Percentiles rank a stretch among this genome's conserved stretches.
Evolutionary conservation across 2,797 vertebrate species (phyloP).

Genomic region (Hippoglossus hippoglossus): DNA sequence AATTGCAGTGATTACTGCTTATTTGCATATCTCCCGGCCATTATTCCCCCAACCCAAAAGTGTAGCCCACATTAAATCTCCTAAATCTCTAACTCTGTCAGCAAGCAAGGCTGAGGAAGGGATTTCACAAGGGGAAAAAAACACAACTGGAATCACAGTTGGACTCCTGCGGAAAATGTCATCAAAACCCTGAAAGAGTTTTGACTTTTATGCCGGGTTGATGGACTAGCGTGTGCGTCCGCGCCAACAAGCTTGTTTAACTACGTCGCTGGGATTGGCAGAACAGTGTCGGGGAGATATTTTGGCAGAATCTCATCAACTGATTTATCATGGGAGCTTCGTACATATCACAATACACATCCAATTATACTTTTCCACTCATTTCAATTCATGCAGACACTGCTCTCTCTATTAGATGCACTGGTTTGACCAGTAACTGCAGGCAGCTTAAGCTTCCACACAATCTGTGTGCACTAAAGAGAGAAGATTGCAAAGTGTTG

Average conservation of each 20-base stretch:
- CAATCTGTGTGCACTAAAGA: too few relatives aligned
- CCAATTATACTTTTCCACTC: too few relatives aligned
- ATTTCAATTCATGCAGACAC: too few relatives aligned
- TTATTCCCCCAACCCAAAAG: constrained; percentile 5
- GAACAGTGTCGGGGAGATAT: too few relatives aligned
- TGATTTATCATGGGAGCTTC: too few relatives aligned
- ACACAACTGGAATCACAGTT: constrained; percentile 10
- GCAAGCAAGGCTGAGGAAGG: constrained; percentile 6
- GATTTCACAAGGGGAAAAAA: constrained; percentile 11
- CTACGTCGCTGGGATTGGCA: too few relatives aligned
- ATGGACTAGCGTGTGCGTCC: constrained; percentile 2
- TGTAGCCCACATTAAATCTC: constrained; percentile 27
- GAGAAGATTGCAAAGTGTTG: too few relatives aligned
- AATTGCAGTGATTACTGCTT: constrained; percentile 30
- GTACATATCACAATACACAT: too few relatives aligned
- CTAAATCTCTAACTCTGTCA: constrained; percentile 22
- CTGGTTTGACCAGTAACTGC: too few relatives aligned
- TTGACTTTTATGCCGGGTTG: constrained; percentile 22
- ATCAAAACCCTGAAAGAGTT: constrained; percentile 25
- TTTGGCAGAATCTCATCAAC: too few relatives aligned
- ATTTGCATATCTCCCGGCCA: constrained; percentile 28
- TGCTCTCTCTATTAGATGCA: too few relatives aligned
- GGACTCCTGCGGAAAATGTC: constrained; percentile 31
- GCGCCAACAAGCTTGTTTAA: neutral
- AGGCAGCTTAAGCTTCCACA: too few relatives aligned